phyloP scores from a whole-genome alignment of 2,888 invertebrate species.

The Stenoptilia bipunctidactyla region DNA sequence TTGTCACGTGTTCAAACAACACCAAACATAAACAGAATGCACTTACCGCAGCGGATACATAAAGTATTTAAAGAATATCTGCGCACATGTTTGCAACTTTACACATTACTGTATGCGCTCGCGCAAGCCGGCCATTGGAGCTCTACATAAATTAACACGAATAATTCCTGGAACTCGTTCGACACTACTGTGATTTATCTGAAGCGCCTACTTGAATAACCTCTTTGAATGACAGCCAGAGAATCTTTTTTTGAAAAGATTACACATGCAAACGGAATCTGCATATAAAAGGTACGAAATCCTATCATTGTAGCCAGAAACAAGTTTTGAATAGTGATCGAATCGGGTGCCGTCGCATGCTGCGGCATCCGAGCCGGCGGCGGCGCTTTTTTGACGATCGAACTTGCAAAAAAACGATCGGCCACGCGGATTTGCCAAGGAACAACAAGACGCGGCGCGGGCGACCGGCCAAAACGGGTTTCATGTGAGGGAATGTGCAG shows the following conservation, averaged over 20 bases:
- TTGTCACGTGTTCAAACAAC: too few species aligned
- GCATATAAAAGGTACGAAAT: constrained; percentile 17
- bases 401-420: constrained; percentile 42
- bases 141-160: too few species aligned
- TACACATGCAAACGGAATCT: constrained; percentile 8
- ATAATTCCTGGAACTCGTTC: too few species aligned
- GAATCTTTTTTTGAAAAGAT: background rate
- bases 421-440: constrained; percentile 50
- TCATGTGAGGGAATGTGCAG: constrained; percentile 45
- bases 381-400: constrained; percentile 41
- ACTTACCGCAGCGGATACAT: constrained; percentile 27
- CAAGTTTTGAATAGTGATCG: constrained; percentile 8
- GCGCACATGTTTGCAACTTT: constrained; percentile 32
- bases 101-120: background rate
- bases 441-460: constrained; percentile 36
- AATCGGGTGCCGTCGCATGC: constrained; percentile 12
- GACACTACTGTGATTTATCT: too few species aligned
- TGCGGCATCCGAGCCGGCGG: constrained; percentile 33
- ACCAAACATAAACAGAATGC: constrained; percentile 15
- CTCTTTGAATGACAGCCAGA: background rate
- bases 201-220: background rate
- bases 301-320: constrained; percentile 6
- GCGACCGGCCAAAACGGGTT: constrained; percentile 43
- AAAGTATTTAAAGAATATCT: constrained; percentile 41
- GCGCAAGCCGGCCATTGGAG: too few species aligned